These are phyloP conservation scores for Emydocephalus ijimae DNA, from an alignment of 2,113 vertebrate species.

Conservation along the genomic window DNA sequence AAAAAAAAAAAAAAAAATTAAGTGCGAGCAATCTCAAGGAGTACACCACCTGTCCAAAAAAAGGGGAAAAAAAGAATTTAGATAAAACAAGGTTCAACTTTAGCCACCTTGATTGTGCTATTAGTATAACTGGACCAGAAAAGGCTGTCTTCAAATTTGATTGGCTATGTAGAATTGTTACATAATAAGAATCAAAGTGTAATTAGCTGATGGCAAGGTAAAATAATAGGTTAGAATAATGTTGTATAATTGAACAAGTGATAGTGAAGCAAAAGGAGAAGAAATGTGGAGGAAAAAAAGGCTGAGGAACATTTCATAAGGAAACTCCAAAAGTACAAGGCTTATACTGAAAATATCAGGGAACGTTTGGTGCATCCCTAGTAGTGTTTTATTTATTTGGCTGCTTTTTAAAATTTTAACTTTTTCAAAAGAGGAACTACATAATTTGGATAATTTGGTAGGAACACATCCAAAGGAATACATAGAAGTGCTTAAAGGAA, in stretches of 20 bases:
- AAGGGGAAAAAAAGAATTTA: background rate
- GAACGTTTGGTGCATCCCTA: background rate
- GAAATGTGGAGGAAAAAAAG: background rate
- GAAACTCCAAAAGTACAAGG: background rate
- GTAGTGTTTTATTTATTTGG: background rate
- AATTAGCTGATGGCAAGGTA: background rate
- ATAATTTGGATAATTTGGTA: background rate
- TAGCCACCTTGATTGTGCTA: background rate
- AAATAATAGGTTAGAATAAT: background rate
- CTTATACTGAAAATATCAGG: background rate
- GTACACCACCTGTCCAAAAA: background rate
- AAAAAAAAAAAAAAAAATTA: background rate
- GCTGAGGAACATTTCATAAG: background rate
- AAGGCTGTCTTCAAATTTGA: background rate
- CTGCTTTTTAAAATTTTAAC: background rate
- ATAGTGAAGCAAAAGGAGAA: background rate
- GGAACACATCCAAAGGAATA: background rate
- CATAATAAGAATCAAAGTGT: background rate
- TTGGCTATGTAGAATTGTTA: background rate
- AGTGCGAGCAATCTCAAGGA: background rate
- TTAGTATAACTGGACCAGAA: background rate
- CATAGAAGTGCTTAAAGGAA: background rate
- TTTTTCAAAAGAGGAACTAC: background rate
- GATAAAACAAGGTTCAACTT: background rate
- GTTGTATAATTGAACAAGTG: background rate